phyloP scores from a whole-genome alignment of 1,140 invertebrate genomes.

The Megalopta genalis region DNA sequence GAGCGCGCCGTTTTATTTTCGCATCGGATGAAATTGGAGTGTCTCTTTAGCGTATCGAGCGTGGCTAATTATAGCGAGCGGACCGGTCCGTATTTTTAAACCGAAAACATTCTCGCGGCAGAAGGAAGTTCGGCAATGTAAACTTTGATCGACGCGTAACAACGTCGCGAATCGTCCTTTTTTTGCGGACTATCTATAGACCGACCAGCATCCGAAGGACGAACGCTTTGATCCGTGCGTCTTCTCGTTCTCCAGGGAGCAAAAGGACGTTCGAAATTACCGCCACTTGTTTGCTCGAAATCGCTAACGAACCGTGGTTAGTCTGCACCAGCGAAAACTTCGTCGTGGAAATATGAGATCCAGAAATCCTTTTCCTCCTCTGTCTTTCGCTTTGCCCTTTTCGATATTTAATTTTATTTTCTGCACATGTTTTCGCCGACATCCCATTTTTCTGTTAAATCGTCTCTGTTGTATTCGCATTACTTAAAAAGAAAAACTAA shows the following conservation, averaged over 20 bases:
- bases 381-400: too few species aligned
- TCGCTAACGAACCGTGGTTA: not conserved
- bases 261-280: not conserved
- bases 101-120: slow-evolving; percentile 11
- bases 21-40: slow-evolving; percentile 14
- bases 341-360: not conserved
- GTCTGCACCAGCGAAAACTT: not conserved
- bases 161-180: slow-evolving; percentile 10
- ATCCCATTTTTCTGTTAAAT: too few species aligned
- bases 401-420: too few species aligned
- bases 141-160: slow-evolving; percentile 23
- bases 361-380: too few species aligned
- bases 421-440: too few species aligned
- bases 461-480: too few species aligned
- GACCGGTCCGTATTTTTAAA: slow-evolving; percentile 40
- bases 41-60: slow-evolving; percentile 30
- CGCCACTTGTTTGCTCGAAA: not conserved
- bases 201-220: slow-evolving; percentile 8
- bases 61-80: slow-evolving; percentile 37
- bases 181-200: slow-evolving; percentile 25
- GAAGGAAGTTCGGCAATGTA: slow-evolving; percentile 10
- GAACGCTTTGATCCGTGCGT: not conserved
- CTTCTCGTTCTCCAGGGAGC: not conserved
- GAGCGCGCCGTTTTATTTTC: slow-evolving; percentile 22
- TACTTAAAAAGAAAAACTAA: too few species aligned